A percentile compares a stretch with the other conserved stretches of the same genome.
Evolutionary conservation across 2,113 vertebrate species (phyloP).

Genomic region (Pachyramphus minor): DNA sequence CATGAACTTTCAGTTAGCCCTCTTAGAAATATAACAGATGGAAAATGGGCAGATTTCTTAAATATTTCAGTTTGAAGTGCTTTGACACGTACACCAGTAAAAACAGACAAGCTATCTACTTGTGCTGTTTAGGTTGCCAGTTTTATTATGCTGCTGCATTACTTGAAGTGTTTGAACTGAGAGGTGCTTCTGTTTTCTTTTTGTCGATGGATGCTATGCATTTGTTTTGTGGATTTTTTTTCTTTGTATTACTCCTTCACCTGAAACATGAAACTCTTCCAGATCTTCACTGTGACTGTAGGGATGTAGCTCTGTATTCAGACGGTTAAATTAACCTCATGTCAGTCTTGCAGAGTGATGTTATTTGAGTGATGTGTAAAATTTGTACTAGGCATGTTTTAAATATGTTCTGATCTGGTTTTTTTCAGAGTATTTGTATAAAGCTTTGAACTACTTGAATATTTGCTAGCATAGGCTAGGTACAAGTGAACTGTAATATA

Average conservation of each 20-base stretch:
- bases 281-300: not conserved
- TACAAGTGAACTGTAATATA: not conserved
- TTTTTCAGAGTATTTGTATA: not conserved
- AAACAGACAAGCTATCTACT: conserved; percentile 54
- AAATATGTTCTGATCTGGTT: not conserved
- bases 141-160: conserved; percentile 56
- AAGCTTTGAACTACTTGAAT: not conserved
- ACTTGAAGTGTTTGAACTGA: conserved; percentile 23
- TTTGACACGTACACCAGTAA: conserved; percentile 66
- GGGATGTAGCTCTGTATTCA: not conserved
- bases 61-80: conserved; percentile 69
- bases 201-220: not conserved
- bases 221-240: not conserved
- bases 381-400: not conserved
- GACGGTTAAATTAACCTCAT: not conserved
- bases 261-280: not conserved
- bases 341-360: not conserved
- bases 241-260: not conserved
- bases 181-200: conserved; percentile 17
- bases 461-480: not conserved
- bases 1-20: conserved; percentile 75
- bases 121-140: conserved; percentile 63
- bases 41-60: conserved; percentile 74
- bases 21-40: conserved; percentile 78
- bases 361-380: not conserved